Conservation (phyloP, 2,888 invertebrate species). For the Drosophila falleni region DNA sequence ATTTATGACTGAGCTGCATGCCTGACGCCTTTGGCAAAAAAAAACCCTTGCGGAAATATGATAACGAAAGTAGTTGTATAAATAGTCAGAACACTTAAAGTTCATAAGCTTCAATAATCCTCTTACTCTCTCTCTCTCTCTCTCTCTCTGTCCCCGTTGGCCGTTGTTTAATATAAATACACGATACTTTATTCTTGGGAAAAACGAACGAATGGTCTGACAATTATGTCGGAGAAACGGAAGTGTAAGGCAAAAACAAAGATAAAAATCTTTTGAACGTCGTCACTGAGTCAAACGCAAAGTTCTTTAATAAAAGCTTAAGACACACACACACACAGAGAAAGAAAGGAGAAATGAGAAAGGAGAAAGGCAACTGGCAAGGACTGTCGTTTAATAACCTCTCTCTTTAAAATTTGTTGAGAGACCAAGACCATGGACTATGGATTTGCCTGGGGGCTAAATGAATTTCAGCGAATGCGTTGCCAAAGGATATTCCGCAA, state of each 20-base stretch:
- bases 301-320: slow-evolving; percentile 17
- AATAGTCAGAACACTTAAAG: slow-evolving; percentile 14
- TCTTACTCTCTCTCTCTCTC: neutral
- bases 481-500: neutral
- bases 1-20: slow-evolving; percentile 13
- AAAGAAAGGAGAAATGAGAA: neutral
- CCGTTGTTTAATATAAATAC: slow-evolving; percentile 12
- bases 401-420: slow-evolving; percentile 11
- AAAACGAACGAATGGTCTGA: neutral
- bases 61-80: slow-evolving; percentile 6
- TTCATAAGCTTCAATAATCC: slow-evolving; percentile 8
- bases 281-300: slow-evolving; percentile 1
- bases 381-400: slow-evolving; percentile 17
- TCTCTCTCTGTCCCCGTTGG: neutral
- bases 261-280: slow-evolving; percentile 8
- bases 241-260: slow-evolving; percentile 22
- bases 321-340: slow-evolving; percentile 2
- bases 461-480: neutral
- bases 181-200: neutral
- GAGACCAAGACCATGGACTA: neutral
- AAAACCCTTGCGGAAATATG: slow-evolving; percentile 6
- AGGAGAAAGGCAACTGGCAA: slow-evolving; percentile 8
- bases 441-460: slow-evolving; percentile 6
- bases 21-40: neutral
- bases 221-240: slow-evolving; percentile 10